Base-by-base conservation (phyloP, 2,797 vertebrate genomes). In the Amblyopsis hoosieri region DNA sequence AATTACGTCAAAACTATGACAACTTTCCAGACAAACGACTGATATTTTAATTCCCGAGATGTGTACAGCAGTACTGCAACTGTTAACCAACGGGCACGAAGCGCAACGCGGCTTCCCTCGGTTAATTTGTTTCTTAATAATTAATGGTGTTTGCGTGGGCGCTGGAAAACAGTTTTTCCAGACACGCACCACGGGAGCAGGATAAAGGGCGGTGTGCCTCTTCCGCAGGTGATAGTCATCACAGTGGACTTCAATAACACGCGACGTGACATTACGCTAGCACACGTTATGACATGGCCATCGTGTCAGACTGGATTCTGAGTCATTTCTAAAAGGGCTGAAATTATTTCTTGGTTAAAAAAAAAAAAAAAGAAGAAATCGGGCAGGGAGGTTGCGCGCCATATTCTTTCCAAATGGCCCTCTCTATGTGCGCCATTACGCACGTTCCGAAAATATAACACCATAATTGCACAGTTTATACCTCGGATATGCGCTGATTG, bases 71-170 rank as follows among this genome's bases (percentile, higher is more conserved):
- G 72, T 82, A 85, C 89, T 78, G 85, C 83, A 87, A 83, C 72
- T 45, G 70, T 54, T 54, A 68, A 78, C 79, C 84, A 84, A 89
- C 83, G 83, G 83, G 84, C 76, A 2, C 61, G 81, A 76, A 83
- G 87, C 81, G 83, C 71, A 73, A 78, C 78, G 80, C 65, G 84
- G 79, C 74, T 79, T 91, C 89, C 84, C 85, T 66, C 72, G 74
- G 79, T 80, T 84, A 78, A 89, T 89, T 89, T 89, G 87, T 87
- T 87, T 82, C 83, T 88, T 91, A 93, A 91, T 91, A 91, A 93
- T 93, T 90, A 75, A 92, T 91, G 85, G 84, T 90, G 90, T 93
- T 93, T 90, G 84, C 84, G 81, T 89, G 85, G 85, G 76, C 87
- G 75, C 86, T 75, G 82, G 90, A 23, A 87, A 91, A 90, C 79